Percentiles rank a stretch among this genome's conserved stretches.
phyloP scores from a whole-genome alignment of 2,113 vertebrate genomes.

The Corvus cornix region DNA sequence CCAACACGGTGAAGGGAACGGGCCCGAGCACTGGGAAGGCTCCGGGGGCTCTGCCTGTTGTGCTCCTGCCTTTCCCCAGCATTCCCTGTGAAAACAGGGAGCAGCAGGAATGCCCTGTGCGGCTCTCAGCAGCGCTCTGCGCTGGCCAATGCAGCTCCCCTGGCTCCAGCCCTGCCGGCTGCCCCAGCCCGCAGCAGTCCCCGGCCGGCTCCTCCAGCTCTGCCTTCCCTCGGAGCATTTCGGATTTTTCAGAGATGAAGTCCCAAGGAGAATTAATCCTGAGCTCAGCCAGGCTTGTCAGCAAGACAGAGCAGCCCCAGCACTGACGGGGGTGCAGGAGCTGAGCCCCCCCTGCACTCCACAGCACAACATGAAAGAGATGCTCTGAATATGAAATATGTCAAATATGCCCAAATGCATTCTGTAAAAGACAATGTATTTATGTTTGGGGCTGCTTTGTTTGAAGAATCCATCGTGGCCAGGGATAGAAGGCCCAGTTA shows the following conservation, averaged over 20 bases:
- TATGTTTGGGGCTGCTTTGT: background rate
- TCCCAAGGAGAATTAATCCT: background rate
- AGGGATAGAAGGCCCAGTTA: background rate
- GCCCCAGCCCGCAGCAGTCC: background rate
- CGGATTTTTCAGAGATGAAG: background rate
- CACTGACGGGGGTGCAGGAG: fast-evolving
- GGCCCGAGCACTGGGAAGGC: background rate
- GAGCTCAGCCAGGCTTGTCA: background rate
- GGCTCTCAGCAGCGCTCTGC: fast-evolving
- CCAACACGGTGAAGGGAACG: fast-evolving
- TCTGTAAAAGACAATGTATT: constrained; percentile 6
- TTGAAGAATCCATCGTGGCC: background rate
- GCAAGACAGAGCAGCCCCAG: background rate
- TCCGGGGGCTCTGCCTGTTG: background rate
- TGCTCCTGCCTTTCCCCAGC: background rate
- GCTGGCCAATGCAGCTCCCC: background rate
- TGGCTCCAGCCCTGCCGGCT: background rate
- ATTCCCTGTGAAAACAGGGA: fast-evolving
- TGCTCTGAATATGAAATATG: background rate
- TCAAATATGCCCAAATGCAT: background rate
- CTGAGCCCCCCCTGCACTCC: background rate
- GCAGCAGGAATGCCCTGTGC: fast-evolving
- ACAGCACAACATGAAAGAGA: background rate
- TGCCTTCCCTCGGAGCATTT: background rate
- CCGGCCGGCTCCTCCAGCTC: background rate